Percentiles rank a stretch among this genome's conserved stretches.
Conservation (phyloP, 1,140 invertebrate genomes). For the Calephelis virginiensis region DNA sequence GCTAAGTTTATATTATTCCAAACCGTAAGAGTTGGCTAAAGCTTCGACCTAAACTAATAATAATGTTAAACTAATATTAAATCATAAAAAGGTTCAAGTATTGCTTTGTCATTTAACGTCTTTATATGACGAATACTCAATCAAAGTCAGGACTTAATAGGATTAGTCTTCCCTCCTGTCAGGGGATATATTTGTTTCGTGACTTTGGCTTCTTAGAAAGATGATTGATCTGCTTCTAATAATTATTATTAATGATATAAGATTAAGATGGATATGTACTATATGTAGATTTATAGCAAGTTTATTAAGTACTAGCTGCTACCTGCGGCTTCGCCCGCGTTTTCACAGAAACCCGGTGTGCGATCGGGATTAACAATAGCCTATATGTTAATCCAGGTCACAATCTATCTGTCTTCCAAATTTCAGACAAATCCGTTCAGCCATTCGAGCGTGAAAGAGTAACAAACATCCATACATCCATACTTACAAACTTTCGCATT, state of each 20-base stretch:
- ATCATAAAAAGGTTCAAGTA: background rate
- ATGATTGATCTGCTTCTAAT: slow-evolving; percentile 18
- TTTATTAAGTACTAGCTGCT: no score
- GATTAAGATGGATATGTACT: background rate
- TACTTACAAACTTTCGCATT: no score
- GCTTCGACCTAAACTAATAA: background rate
- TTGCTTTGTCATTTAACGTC: slow-evolving; percentile 12
- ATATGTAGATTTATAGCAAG: background rate
- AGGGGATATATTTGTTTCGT: slow-evolving; percentile 15
- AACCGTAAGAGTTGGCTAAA: background rate
- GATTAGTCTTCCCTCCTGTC: slow-evolving; percentile 44
- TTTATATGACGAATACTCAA: slow-evolving; percentile 43
- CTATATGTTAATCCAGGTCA: no score
- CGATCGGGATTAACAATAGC: no score
- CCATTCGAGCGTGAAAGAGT: no score
- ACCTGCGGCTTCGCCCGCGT: no score
- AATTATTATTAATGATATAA: slow-evolving; percentile 14
- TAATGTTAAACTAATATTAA: background rate
- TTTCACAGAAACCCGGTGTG: no score
- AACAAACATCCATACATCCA: no score
- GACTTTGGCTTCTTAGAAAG: slow-evolving; percentile 36
- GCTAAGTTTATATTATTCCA: background rate
- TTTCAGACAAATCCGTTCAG: no score
- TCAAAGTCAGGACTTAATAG: slow-evolving; percentile 54
- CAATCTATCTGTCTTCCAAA: no score